phyloP scores from a whole-genome alignment of 2,888 invertebrate species.

The Ornithoptera alexandrae region DNA sequence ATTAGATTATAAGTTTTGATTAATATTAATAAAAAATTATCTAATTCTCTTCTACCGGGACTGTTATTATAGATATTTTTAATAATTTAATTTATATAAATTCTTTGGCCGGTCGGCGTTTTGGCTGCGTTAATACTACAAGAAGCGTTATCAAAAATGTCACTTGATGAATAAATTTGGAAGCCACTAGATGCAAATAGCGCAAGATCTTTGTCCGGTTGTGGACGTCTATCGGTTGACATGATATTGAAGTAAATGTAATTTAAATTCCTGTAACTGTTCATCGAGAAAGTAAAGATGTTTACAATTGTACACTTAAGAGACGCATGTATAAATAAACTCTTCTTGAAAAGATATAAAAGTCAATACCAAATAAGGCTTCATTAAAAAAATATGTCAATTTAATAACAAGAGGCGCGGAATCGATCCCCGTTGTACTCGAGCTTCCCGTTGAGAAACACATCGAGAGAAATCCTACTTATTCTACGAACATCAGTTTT shows the following conservation, averaged over 20 bases:
- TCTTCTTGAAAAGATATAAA: neutral
- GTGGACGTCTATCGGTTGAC: too few species aligned
- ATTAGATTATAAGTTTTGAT: neutral
- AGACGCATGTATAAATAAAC: neutral
- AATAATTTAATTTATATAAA: neutral
- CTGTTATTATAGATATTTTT: too few species aligned
- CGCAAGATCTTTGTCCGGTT: too few species aligned
- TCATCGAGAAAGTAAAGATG: neutral
- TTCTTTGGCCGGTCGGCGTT: conserved; percentile 25
- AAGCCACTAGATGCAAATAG: neutral
- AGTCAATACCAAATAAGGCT: neutral
- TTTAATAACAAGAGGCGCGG: neutral
- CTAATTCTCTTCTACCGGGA: neutral
- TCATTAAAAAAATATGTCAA: neutral
- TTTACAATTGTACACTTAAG: neutral
- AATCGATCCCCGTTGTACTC: too few species aligned
- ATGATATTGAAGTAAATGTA: too few species aligned
- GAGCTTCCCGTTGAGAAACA: too few species aligned
- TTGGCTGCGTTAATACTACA: conserved; percentile 25
- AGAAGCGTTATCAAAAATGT: conserved; percentile 3
- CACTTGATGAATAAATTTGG: neutral
- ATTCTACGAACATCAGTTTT: too few species aligned
- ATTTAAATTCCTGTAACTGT: too few species aligned
- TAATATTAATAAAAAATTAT: neutral
- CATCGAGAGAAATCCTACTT: too few species aligned